Evolutionary conservation across 2,797 vertebrate genomes (phyloP).

Genomic region (Dallia pectoralis): DNA sequence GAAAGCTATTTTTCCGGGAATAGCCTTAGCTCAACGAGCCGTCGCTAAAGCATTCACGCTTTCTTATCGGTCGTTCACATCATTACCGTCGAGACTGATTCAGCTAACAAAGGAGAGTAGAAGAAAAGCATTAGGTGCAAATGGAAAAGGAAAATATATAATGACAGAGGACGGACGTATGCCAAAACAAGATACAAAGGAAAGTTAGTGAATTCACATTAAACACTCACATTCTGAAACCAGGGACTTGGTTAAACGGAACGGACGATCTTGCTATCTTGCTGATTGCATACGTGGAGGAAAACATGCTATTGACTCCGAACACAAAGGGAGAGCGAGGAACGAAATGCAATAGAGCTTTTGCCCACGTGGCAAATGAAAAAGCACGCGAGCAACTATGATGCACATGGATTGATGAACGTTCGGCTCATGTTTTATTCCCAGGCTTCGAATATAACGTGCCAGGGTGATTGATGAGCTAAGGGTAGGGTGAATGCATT

Average conservation of each 20-base stretch:
- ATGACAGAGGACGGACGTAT: background rate
- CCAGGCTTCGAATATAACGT: slow-evolving; percentile 41
- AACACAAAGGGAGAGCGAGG: slow-evolving; percentile 36
- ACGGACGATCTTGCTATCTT: slow-evolving; percentile 27
- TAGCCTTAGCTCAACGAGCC: background rate
- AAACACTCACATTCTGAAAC: background rate
- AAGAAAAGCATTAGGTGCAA: slow-evolving; percentile 13
- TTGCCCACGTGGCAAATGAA: slow-evolving; percentile 52
- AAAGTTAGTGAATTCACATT: slow-evolving; percentile 30
- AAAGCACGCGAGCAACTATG: slow-evolving; percentile 59
- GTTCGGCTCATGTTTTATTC: slow-evolving; percentile 60
- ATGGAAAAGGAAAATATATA: slow-evolving; percentile 17
- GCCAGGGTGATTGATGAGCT: slow-evolving; percentile 44
- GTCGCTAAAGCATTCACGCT: background rate
- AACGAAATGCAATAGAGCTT: slow-evolving; percentile 61
- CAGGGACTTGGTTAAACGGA: background rate
- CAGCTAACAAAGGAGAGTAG: background rate
- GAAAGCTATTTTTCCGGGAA: background rate
- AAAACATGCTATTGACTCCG: slow-evolving; percentile 50
- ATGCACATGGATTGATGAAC: slow-evolving; percentile 68
- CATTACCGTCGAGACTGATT: no score
- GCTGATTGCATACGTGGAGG: slow-evolving; percentile 31
- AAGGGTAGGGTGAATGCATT: slow-evolving; percentile 16
- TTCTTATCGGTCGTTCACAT: background rate
- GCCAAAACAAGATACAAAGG: background rate